Conservation (phyloP, 2,888 invertebrate genomes). For the Chrysodeixis includens region DNA sequence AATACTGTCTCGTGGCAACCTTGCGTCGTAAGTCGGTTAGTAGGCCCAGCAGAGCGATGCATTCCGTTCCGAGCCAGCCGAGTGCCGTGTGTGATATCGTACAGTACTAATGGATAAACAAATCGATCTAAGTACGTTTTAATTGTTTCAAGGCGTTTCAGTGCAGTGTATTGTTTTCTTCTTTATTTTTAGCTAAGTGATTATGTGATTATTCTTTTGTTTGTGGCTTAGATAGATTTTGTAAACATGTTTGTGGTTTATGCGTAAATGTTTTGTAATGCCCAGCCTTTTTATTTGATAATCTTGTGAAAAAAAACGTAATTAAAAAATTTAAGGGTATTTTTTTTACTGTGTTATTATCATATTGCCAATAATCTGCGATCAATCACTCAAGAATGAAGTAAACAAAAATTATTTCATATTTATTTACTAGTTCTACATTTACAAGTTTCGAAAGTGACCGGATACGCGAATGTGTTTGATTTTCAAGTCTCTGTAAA, state of each 20-base stretch:
- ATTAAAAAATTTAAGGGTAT: too few relatives aligned
- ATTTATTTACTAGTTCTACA: conserved; percentile 8
- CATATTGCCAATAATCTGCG: too few relatives aligned
- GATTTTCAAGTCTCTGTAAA: conserved; percentile 38
- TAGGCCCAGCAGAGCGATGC: conserved; percentile 57
- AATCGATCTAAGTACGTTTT: conserved; percentile 36
- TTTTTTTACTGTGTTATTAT: too few relatives aligned
- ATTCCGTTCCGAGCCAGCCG: conserved; percentile 58
- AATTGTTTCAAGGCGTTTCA: not conserved
- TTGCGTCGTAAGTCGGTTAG: conserved; percentile 55
- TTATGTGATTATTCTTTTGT: not conserved
- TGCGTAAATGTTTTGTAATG: not conserved
- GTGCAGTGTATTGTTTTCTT: not conserved
- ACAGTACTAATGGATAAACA: conserved; percentile 51
- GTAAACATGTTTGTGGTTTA: not conserved
- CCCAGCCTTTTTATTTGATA: too few relatives aligned
- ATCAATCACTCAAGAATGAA: not conserved
- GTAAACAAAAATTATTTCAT: not conserved
- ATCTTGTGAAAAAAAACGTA: too few relatives aligned
- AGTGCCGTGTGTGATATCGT: conserved; percentile 39
- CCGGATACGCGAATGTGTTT: conserved; percentile 18
- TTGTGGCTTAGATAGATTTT: not conserved
- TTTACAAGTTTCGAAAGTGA: conserved; percentile 39
- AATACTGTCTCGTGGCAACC: conserved; percentile 37
- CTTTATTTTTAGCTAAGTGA: not conserved